Evolutionary conservation across 2,113 vertebrate species (phyloP).

Genomic region (Brachyhypopomus gauderio): DNA sequence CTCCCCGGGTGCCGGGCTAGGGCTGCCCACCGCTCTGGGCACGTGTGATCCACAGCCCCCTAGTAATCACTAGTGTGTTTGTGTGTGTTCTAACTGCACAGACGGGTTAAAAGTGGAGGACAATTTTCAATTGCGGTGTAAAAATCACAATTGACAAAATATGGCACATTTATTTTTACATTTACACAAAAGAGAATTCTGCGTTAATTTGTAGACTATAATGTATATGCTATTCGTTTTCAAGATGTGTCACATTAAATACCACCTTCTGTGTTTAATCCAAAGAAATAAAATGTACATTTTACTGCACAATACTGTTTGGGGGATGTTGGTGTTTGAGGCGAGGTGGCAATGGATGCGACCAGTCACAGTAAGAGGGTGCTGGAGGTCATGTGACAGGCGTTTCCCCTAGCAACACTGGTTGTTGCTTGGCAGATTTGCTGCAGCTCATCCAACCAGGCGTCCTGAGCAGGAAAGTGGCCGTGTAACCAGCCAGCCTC

Average conservation of each 20-base stretch:
- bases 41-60: no score
- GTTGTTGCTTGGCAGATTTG: constrained; percentile 58
- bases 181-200: no score
- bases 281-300: no score
- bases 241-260: neutral
- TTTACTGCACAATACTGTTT: neutral
- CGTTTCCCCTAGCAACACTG: constrained; percentile 45
- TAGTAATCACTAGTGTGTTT: no score
- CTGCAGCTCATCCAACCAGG: constrained; percentile 34
- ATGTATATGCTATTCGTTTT: neutral
- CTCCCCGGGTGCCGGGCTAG: no score
- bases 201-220: neutral
- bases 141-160: no score
- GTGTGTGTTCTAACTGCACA: no score
- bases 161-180: no score
- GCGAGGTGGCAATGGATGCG: neutral
- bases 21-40: no score
- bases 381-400: constrained; percentile 30
- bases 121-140: no score
- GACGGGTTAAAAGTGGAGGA: no score
- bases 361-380: constrained; percentile 35
- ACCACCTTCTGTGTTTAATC: no score
- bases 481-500: constrained; percentile 36
- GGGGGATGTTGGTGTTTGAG: neutral
- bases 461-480: neutral